Conservation (phyloP, 1,140 invertebrate genomes). For the Brachystomella parvula region DNA sequence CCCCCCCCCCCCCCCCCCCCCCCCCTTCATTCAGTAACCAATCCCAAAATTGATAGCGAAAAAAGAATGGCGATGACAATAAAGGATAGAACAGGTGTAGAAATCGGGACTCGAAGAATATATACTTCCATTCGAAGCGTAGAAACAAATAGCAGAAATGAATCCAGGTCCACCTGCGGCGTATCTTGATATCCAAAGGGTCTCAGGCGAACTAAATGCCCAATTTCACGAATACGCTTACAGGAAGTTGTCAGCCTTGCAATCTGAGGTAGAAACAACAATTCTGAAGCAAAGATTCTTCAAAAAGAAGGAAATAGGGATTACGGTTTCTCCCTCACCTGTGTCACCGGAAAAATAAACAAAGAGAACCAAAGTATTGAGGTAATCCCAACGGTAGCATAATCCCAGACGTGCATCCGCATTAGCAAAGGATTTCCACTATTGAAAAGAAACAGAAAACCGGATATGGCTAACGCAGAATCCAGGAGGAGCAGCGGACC, state of each 20-base stretch:
- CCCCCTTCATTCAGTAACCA: neutral
- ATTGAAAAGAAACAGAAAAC: conserved; percentile 57
- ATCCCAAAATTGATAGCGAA: neutral
- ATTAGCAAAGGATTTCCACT: conserved; percentile 48
- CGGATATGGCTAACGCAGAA: conserved; percentile 59
- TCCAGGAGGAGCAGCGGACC: conserved; percentile 67
- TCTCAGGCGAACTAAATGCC: conserved; percentile 65
- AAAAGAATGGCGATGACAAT: conserved; percentile 3
- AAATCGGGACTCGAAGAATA: conserved; percentile 60
- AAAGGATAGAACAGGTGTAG: neutral
- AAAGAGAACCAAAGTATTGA: conserved; percentile 60
- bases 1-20: no score
- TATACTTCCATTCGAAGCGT: conserved; percentile 62
- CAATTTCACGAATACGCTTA: conserved; percentile 57
- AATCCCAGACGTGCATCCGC: conserved; percentile 50
- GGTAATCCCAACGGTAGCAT: conserved; percentile 50
- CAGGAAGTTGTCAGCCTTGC: conserved; percentile 67
- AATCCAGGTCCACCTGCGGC: conserved; percentile 61
- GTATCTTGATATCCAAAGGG: conserved; percentile 70
- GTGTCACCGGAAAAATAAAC: conserved; percentile 58
- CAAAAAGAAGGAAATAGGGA: conserved; percentile 4
- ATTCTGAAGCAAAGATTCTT: no score
- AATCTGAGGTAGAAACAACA: conserved; percentile 48
- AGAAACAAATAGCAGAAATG: conserved; percentile 65
- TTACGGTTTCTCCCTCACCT: conserved; percentile 45